These are phyloP conservation scores for Hydriomena furcata DNA, from an alignment of 2,888 invertebrate genomes.

Conservation along the genomic window DNA sequence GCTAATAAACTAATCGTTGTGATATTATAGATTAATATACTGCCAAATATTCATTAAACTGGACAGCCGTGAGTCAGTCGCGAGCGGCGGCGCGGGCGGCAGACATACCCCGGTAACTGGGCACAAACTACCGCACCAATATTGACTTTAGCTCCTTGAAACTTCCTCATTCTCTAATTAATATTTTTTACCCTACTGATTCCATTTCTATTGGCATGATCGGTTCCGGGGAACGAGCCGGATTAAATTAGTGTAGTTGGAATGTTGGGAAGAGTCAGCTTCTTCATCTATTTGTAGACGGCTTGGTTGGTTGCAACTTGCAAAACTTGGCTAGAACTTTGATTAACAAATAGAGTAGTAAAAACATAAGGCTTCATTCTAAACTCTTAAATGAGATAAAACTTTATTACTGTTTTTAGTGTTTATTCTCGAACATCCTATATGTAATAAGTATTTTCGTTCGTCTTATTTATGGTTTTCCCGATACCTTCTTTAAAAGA, in stretches of 20 bases:
- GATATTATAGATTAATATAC: too few species aligned
- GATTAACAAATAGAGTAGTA: too few species aligned
- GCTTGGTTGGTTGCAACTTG: constrained; percentile 8
- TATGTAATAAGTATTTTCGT: too few species aligned
- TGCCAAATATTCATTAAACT: background rate
- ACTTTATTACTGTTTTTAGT: too few species aligned
- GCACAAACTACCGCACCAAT: constrained; percentile 70
- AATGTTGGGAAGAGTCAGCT: constrained; percentile 6
- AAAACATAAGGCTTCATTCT: too few species aligned
- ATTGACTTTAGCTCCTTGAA: constrained; percentile 71
- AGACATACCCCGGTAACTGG: constrained; percentile 67
- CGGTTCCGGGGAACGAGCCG: constrained; percentile 13
- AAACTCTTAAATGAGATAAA: too few species aligned
- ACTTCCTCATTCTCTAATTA: constrained; percentile 64
- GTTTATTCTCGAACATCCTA: too few species aligned
- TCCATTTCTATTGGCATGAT: constrained; percentile 20
- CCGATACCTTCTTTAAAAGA: too few species aligned
- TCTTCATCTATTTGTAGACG: constrained; percentile 8
- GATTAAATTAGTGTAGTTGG: constrained; percentile 11
- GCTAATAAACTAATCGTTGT: too few species aligned
- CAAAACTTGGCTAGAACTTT: too few species aligned
- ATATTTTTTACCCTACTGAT: constrained; percentile 47
- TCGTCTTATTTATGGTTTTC: too few species aligned
- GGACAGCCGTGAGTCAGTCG: constrained; percentile 38
- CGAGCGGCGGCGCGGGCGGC: constrained; percentile 40